Percentiles rank a stretch among this genome's conserved stretches.
phyloP scores from a whole-genome alignment of 2,888 invertebrate species.

The Drosophila fulvimacula region DNA sequence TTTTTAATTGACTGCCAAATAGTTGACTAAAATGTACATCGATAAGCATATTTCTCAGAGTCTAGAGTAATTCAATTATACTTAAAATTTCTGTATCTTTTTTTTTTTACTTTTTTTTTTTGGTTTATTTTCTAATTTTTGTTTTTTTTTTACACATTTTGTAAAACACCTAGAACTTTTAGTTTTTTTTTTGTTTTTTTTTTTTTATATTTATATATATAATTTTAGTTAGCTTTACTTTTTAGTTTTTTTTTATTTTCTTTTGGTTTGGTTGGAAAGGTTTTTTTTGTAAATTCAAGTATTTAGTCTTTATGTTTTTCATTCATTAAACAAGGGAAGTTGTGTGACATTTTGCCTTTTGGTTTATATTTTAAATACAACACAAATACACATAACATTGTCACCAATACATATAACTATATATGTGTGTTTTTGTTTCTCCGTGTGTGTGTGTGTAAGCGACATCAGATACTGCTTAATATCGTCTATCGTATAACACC shows the following conservation, averaged over 20 bases:
- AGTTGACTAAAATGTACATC: constrained; percentile 60
- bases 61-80: constrained; percentile 60
- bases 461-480: constrained; percentile 1
- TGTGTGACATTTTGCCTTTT: constrained; percentile 22
- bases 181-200: constrained; percentile 14
- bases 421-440: background rate
- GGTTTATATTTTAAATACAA: constrained; percentile 17
- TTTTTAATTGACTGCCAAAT: constrained; percentile 75
- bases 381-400: constrained; percentile 16
- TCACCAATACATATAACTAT: constrained; percentile 11
- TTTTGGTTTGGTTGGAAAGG: constrained; percentile 41
- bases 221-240: constrained; percentile 36
- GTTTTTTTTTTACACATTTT: constrained; percentile 57
- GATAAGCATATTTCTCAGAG: constrained; percentile 42
- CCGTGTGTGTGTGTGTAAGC: constrained; percentile 13
- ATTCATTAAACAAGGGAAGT: constrained; percentile 71
- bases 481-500: constrained; percentile 10
- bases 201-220: background rate
- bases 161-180: constrained; percentile 73
- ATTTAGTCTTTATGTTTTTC: constrained; percentile 78
- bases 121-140: constrained; percentile 11
- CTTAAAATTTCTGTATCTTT: constrained; percentile 46
- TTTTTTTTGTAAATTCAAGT: constrained; percentile 72
- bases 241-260: constrained; percentile 18
- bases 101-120: constrained; percentile 18